Conservation (phyloP, 2,797 vertebrate genomes). For the Microcaecilia unicolor region DNA sequence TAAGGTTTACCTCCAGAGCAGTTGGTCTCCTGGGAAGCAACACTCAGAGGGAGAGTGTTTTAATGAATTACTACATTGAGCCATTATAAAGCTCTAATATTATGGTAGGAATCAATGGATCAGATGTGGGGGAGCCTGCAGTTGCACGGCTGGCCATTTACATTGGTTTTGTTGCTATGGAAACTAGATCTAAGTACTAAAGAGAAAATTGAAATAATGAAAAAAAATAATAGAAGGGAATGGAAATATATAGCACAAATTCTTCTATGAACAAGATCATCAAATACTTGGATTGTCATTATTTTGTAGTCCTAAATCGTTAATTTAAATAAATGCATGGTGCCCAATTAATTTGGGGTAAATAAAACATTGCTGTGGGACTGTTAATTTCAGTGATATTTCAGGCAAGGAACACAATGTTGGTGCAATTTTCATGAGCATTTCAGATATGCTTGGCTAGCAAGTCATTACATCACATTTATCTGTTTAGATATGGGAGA, state of each 20-base stretch:
- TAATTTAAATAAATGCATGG: slow-evolving; percentile 46
- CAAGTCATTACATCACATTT: slow-evolving; percentile 82
- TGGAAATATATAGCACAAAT: slow-evolving; percentile 35
- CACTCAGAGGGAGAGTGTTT: slow-evolving; percentile 26
- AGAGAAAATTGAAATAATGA: slow-evolving; percentile 25
- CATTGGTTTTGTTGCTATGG: slow-evolving; percentile 56
- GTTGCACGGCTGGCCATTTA: slow-evolving; percentile 49
- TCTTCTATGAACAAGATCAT: slow-evolving; percentile 37
- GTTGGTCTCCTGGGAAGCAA: slow-evolving; percentile 34
- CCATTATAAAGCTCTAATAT: slow-evolving; percentile 24
- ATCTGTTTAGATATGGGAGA: slow-evolving; percentile 76
- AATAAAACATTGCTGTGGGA: slow-evolving; percentile 58
- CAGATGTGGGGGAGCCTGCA: slow-evolving; percentile 41
- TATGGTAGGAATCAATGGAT: slow-evolving; percentile 35
- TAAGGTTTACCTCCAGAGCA: slow-evolving; percentile 20
- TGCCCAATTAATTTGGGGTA: slow-evolving; percentile 59
- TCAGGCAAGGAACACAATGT: slow-evolving; percentile 67
- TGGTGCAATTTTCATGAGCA: slow-evolving; percentile 63
- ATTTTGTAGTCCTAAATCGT: slow-evolving; percentile 28
- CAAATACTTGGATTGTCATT: slow-evolving; percentile 24
- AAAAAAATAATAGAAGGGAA: slow-evolving; percentile 26
- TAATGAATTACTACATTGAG: slow-evolving; percentile 29
- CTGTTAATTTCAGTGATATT: slow-evolving; percentile 66
- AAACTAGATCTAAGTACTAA: slow-evolving; percentile 47
- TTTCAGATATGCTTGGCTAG: slow-evolving; percentile 81